phyloP scores from a whole-genome alignment of 2,113 vertebrate species.

The Mixornis gularis region DNA sequence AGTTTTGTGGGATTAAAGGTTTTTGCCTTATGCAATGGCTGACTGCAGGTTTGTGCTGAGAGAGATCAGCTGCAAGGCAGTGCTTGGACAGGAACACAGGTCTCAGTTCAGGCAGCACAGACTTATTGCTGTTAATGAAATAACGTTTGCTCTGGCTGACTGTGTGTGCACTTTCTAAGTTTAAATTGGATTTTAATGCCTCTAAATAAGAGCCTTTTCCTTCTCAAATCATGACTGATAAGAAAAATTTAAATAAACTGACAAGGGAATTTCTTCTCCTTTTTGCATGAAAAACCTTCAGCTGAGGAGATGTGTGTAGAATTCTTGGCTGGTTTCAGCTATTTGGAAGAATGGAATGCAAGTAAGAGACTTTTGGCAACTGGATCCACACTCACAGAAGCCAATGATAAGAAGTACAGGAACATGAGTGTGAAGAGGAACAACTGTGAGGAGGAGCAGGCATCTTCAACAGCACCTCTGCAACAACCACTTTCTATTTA shows the following conservation, averaged over 20 bases:
- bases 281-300: not conserved
- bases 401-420: not conserved
- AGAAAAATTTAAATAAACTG: not conserved
- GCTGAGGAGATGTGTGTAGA: not conserved
- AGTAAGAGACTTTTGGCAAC: not conserved
- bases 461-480: not conserved
- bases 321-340: not conserved
- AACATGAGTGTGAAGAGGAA: not conserved
- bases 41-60: not conserved
- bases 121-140: not conserved
- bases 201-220: not conserved
- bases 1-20: not conserved
- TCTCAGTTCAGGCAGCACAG: not conserved
- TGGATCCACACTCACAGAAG: not conserved
- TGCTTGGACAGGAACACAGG: not conserved
- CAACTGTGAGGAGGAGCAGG: not conserved
- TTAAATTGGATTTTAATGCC: not conserved
- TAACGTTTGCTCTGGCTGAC: not conserved
- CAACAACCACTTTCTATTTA: not conserved
- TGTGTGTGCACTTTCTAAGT: not conserved
- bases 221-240: not conserved
- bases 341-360: not conserved
- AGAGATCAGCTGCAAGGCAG: not conserved
- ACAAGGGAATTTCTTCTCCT: not conserved
- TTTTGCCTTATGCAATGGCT: not conserved